These are phyloP conservation scores for Corydoras maculifer DNA, from an alignment of 2,113 vertebrate genomes.

Conservation along the genomic window DNA sequence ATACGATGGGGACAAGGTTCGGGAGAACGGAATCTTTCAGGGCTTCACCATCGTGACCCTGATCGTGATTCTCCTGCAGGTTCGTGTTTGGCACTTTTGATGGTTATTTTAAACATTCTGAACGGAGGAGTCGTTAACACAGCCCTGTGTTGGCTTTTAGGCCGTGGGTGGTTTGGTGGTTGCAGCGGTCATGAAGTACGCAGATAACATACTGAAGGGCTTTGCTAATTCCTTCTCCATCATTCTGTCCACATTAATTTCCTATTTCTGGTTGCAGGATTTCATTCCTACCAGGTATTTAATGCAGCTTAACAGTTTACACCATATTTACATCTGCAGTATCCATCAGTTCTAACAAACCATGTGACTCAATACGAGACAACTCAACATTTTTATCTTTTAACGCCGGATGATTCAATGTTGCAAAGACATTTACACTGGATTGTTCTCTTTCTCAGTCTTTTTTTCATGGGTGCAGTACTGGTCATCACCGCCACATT, in stretches of 20 bases:
- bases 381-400: too few species aligned
- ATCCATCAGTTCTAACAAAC: not conserved
- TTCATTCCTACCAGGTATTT: not conserved
- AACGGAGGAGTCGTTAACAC: too few species aligned
- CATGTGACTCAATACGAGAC: not conserved
- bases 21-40: not conserved
- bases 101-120: too few species aligned
- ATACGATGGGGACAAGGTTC: not conserved
- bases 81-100: not conserved
- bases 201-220: conserved; percentile 78
- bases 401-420: not conserved
- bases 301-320: not conserved
- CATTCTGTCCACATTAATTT: conserved; percentile 80
- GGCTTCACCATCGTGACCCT: not conserved
- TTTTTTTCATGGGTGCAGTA: conserved; percentile 77
- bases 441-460: conserved; percentile 51
- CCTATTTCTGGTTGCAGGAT: conserved; percentile 83
- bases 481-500: conserved; percentile 83
- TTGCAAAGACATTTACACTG: not conserved
- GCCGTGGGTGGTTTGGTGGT: conserved; percentile 80
- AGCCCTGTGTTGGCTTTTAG: conserved; percentile 49
- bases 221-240: conserved; percentile 58
- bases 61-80: not conserved
- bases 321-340: not conserved
- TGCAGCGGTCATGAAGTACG: conserved; percentile 83